phyloP scores from a whole-genome alignment of 2,797 vertebrate genomes.

The Perodicticus potto region DNA sequence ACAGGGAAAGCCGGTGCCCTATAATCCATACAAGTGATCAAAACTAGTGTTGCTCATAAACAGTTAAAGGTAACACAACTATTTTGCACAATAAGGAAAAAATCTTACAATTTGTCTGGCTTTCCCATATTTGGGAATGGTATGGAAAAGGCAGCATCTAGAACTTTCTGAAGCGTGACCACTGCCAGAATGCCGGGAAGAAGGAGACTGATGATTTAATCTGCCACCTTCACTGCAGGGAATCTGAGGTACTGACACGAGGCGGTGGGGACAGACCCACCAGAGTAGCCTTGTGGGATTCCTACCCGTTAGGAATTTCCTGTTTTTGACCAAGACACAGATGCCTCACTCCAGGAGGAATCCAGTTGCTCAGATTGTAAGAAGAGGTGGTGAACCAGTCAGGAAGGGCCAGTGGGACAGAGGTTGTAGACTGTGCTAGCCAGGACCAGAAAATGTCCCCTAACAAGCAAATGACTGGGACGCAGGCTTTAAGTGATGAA shows the following conservation, averaged over 20 bases:
- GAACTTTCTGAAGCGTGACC: not conserved
- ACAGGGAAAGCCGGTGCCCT: not conserved
- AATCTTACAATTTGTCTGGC: not conserved
- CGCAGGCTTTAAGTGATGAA: not conserved
- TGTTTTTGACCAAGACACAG: too few species aligned
- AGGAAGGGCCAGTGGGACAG: not conserved
- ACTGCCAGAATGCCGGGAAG: not conserved
- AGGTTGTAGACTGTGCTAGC: accelerated
- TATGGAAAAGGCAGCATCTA: not conserved
- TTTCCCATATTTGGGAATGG: not conserved
- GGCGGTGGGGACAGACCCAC: accelerated
- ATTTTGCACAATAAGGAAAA: not conserved
- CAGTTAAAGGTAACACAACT: not conserved
- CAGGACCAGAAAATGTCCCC: accelerated
- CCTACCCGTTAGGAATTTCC: not conserved
- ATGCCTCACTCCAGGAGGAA: not conserved
- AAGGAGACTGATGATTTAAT: not conserved
- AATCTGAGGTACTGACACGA: accelerated
- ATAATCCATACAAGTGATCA: not conserved
- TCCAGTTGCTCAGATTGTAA: not conserved
- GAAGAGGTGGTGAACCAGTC: not conserved
- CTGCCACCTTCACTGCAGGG: not conserved
- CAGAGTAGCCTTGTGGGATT: not conserved
- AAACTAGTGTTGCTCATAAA: not conserved
- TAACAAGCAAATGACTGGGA: accelerated